Evolutionary conservation across 2,888 invertebrate species (phyloP), one percentile per base, ranked within the genome.

Genomic region (Nyleta sp.): DNA sequence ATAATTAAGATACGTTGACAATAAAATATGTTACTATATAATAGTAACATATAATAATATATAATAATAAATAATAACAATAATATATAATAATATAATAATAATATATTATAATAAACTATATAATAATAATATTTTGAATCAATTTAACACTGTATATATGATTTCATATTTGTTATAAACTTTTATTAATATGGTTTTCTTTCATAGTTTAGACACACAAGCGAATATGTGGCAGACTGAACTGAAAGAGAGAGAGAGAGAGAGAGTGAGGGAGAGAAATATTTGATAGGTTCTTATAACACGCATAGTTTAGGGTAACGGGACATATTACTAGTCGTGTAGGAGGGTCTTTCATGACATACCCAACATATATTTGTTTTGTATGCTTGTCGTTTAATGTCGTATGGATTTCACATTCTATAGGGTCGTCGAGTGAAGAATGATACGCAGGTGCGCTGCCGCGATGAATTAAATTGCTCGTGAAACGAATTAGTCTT

Each of bases 381-480:
- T 89, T 87, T 84, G 83, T 81, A 81, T 83, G 81, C 80, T 76
- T 76, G 78, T 78, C 78, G 82, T 74, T 81, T 79, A 83, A 85
- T 83, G 84, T 85, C 82, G 80, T 80, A 83, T 79, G 85, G 85
- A 87, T 86, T 86, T 86, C 83, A 77, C 64, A 70, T 64, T 50
- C 80, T 76, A 46, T 73, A 81, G 83, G 81, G 81, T 78, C 71
- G 53, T 59, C 70, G 75, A 74, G 67, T 80, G 77, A 80, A 82
- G 81, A 84, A 84, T 84, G 82, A 81, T 81, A 83, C 84, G 89
- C 89, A 89, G 89, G 89, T 89, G 89, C 85, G 84, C 82, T 65
- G 75, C 55, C 57, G 65, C 76, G 65, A 77, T 72, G 67, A 71
- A 81, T 68, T 65, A 79, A 84, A 86, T 84, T 80, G 82, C 71